These are phyloP conservation scores for Aradophagus sp. DNA, from an alignment of 1,140 invertebrate genomes.

Conservation along the genomic window DNA sequence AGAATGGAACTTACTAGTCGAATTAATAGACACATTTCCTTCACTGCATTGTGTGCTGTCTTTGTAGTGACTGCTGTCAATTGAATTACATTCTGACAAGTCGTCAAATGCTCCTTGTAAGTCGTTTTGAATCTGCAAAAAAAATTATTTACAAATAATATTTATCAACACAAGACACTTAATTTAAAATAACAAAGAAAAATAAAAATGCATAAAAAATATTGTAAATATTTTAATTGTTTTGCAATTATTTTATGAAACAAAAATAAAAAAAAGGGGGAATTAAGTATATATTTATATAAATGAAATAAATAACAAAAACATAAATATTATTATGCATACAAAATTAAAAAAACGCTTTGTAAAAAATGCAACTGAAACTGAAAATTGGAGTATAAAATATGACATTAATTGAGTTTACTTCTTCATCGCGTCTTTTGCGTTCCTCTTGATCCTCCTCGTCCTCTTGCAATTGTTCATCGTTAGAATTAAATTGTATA, in stretches of 20 bases:
- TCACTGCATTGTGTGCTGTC: slow-evolving; percentile 57
- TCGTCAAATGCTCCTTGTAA: slow-evolving; percentile 67
- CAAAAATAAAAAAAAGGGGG: too few relatives aligned
- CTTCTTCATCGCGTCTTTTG: slow-evolving; percentile 67
- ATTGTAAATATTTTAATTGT: too few relatives aligned
- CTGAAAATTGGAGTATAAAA: too few relatives aligned
- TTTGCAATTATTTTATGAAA: too few relatives aligned
- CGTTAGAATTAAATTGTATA: slow-evolving; percentile 64
- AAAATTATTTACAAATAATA: not conserved
- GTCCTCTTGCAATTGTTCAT: slow-evolving; percentile 65
- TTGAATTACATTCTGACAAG: slow-evolving; percentile 67
- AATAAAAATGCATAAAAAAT: too few relatives aligned
- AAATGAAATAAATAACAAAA: too few relatives aligned
- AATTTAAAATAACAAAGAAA: too few relatives aligned
- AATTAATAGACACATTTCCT: slow-evolving; percentile 41
- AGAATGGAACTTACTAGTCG: slow-evolving; percentile 30
- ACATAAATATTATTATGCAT: too few relatives aligned
- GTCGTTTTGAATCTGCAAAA: slow-evolving; percentile 62
- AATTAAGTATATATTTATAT: too few relatives aligned
- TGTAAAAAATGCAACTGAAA: slow-evolving; percentile 2
- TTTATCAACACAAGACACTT: too few relatives aligned
- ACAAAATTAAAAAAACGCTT: not conserved
- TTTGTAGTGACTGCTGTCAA: slow-evolving; percentile 66
- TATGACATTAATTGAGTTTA: slow-evolving; percentile 41
- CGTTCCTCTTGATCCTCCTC: slow-evolving; percentile 71